Base-by-base conservation (phyloP, 2,113 vertebrate genomes). In the Rhynchomys soricoides region DNA sequence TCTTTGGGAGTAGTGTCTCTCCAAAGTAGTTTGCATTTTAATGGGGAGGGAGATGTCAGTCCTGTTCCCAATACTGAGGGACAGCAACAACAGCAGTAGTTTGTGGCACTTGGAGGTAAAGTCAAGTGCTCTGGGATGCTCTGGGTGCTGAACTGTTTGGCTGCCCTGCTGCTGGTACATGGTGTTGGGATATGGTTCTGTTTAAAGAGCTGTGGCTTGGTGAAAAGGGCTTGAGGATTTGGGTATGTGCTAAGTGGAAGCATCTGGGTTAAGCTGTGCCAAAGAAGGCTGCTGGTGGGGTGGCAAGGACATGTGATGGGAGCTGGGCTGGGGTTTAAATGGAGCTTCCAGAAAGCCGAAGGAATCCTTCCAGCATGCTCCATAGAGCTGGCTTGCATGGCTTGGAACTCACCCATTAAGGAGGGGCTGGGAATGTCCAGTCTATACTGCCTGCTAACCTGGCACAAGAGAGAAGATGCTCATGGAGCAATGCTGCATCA, bases 351-450 rank as follows among this genome's bases (percentile, higher is more conserved):
- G 77, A 83, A 95, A 95, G 48, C 82, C 85, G 62, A 95, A 92
- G 81, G 37, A 70, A 92, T 91, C 26, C 31, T 87, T 62, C 29
- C 34, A 89, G 40, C 1, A 2, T 40, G 71, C 90, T 93, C 6
- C 0, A 9, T n/a, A 81, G 92, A 94, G 59, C 94, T 22, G 77
- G 77, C 79, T 88, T 86, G 66, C 26, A 16, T 79, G 77, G 78
- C 68, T 86, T 89, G 87, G 87, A 90, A 91, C 68, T 95, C 0
- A 5, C 73, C 62, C 66, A 93, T 34, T 43, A 94, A 97, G 98
- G 98, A 97, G 98, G 98, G 98, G 75, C 98, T 98, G 98, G 97
- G 96, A 98, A 98, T 98, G 96, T 73, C 86, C 97, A 45, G 97
- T 87, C 91, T 97, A 85, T 89, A 82, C 95, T 97, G 89, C 98